Base-by-base conservation (phyloP, 2,797 vertebrate species). In the Stomatorhinus walkeri region DNA sequence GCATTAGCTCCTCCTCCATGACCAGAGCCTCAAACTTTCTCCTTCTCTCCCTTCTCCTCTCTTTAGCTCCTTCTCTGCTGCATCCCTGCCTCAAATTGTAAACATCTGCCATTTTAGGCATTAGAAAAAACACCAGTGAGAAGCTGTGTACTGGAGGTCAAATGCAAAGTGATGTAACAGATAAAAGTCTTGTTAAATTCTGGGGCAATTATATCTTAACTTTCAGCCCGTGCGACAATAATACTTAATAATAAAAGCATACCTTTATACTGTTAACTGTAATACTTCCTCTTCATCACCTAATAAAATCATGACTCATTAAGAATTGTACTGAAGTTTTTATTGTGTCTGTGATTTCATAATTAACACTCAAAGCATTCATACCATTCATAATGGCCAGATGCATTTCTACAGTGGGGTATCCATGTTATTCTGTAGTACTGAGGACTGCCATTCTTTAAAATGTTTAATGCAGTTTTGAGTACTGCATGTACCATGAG, bases 71-170 rank as follows among this genome's bases (percentile, higher is more conserved):
- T 1, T 1, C 83, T 0, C 7, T 91, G 68, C 54, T 91, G 72
- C 89, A 92, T 0, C 2, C 90, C 28, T 24, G 81, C 0, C 19
- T 93, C 5, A 88, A 96, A 96, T 0, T 95, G 98, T 87, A 98
- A 98, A 91, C 72, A 79, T 40, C 43, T 79, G 43, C 16, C 16
- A 5, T 40, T 79, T 79, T 43, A 79, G 72, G 72, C 72, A 79
- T 79, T 43, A 79, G 32, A 36, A 16, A 19, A 76, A 76, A 40
- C 68, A 76, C 32, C 68, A 76, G 10, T 76, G 68, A 76, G 32
- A 16, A 40, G 72, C 28, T 16, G 43, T 24, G 36, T 19, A 36
- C 36, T 79, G 32, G 36, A 79, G 36, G 36, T 79, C 72, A 40
- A 43, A 79, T 36, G 36, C 32, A 79, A 79, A 79, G 24, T 40